Conservation (phyloP, 2,113 vertebrate genomes). For the Pygoscelis adeliae region DNA sequence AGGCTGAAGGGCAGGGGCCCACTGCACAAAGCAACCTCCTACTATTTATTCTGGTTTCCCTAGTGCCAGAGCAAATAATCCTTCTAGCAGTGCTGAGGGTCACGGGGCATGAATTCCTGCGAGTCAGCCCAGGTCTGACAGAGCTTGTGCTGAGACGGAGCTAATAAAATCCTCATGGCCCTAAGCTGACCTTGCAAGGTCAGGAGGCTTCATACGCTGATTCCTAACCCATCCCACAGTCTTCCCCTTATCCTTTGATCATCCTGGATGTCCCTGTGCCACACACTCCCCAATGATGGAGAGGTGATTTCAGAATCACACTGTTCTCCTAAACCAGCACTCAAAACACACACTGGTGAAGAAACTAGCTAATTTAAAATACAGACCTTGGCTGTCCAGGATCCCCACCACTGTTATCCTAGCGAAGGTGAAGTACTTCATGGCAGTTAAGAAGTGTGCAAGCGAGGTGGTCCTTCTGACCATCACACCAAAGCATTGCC, state of each 20-base stretch:
- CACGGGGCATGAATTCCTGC: not conserved
- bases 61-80: constrained; percentile 14
- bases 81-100: not conserved
- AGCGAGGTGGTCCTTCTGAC: not conserved
- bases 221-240: not conserved
- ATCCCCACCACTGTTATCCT: not conserved
- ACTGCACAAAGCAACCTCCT: not conserved
- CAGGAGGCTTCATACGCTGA: not conserved
- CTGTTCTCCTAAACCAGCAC: not conserved
- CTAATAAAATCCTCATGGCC: constrained; percentile 19
- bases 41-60: constrained; percentile 28
- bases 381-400: not conserved
- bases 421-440: not conserved
- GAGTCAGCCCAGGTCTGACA: not conserved
- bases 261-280: not conserved
- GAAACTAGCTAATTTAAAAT: not conserved
- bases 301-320: not conserved
- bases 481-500: not conserved
- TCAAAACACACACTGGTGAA: not conserved
- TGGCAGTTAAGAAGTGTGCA: not conserved
- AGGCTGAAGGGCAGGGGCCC: not conserved
- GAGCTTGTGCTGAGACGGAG: not conserved
- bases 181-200: not conserved
- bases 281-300: not conserved
- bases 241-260: not conserved